phyloP scores from a whole-genome alignment of 2,797 vertebrate species.

The Heteromormyrus szaboi region DNA sequence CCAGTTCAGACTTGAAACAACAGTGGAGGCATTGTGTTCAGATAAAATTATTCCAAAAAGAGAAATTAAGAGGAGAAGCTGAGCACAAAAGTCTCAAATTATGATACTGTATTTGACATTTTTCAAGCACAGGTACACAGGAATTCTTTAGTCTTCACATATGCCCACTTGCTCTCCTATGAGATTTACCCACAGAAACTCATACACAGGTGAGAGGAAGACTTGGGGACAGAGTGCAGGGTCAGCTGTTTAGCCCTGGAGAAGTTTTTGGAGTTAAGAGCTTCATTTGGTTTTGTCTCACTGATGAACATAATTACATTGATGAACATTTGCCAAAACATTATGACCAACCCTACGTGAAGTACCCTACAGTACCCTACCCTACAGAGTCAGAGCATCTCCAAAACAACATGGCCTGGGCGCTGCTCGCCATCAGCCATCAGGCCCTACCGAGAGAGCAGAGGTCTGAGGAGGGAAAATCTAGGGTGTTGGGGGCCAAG shows the following conservation, averaged over 20 bases:
- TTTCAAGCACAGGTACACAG: not conserved
- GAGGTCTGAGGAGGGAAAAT: not conserved
- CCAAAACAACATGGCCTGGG: not conserved
- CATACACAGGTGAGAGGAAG: not conserved
- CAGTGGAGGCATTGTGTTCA: not conserved
- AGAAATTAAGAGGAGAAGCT: not conserved
- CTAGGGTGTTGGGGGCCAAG: not conserved
- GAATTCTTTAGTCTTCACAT: not conserved
- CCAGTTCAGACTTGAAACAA: not conserved
- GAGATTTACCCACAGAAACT: not conserved
- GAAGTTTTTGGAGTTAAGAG: not conserved
- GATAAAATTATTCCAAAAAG: not conserved
- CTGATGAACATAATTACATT: not conserved
- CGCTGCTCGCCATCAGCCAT: not conserved
- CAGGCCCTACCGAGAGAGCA: not conserved
- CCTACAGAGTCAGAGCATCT: not conserved
- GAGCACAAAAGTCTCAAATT: not conserved
- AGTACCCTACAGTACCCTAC: not conserved
- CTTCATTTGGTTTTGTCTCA: not conserved
- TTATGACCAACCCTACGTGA: not conserved
- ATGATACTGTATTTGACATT: not conserved
- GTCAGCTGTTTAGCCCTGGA: not conserved
- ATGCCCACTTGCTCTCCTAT: not conserved
- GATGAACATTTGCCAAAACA: not conserved
- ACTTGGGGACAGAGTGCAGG: not conserved